A percentile compares a stretch with the other conserved stretches of the same genome.
Conservation (phyloP, 2,113 vertebrate species). For the Petaurus breviceps region DNA sequence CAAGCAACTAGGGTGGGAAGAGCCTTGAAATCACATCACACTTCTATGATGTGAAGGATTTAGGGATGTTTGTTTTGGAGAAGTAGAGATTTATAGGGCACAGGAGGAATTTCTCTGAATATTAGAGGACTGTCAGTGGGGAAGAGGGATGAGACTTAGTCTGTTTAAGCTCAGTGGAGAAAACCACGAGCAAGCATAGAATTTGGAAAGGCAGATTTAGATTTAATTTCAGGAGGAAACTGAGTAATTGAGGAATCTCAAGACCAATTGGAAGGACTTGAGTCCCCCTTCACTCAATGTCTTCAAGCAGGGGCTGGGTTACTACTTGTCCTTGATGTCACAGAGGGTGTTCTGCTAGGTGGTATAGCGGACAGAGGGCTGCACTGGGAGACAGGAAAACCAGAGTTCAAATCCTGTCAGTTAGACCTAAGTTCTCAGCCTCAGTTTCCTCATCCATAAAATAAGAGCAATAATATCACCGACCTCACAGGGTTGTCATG, state of each 20-base stretch:
- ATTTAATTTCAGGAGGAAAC: background rate
- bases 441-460: background rate
- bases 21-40: background rate
- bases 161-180: background rate
- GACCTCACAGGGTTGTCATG: background rate
- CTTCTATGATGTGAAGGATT: background rate
- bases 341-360: background rate
- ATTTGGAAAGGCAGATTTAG: background rate
- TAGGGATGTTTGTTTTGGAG: background rate
- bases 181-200: background rate
- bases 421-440: background rate
- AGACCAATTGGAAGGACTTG: background rate
- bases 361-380: background rate
- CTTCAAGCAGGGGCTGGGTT: background rate
- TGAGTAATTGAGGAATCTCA: background rate
- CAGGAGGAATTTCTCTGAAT: background rate
- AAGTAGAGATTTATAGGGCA: background rate
- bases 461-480: background rate
- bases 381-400: background rate
- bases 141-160: background rate
- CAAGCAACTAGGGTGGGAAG: background rate
- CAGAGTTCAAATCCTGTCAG: background rate
- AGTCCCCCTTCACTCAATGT: background rate
- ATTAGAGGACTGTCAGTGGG: background rate
- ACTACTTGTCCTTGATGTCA: background rate